Evolutionary conservation across 2,797 vertebrate genomes (phyloP), one percentile per base, ranked within the genome.

Genomic region (Chloroceryle inda): DNA sequence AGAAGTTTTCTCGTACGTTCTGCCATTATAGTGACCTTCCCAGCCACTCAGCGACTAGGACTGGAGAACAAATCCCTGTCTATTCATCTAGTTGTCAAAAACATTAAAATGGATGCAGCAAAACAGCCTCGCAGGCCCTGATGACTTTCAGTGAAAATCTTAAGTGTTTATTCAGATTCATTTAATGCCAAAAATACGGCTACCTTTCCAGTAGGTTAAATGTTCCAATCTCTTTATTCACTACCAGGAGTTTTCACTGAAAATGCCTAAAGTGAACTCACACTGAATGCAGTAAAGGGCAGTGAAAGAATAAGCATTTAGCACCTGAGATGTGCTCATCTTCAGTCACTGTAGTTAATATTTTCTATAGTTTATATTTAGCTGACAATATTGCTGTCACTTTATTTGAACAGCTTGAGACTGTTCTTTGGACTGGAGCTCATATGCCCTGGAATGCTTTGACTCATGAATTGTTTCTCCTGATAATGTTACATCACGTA

Each of bases 401-500:
- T 98, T 98, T 98, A 98, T 98, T 98, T 99, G 98, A 98, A 98
- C 98, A 98, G 98, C 98, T 98, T 98, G 99, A 98, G 98, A 98
- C 98, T 98, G 98, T 99, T 99, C 98, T 98, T 98, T 97, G 97
- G 96, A 98, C 98, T 97, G 90, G 94, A 98, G 98, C 99, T 99
- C 99, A 99, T 99, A 98, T 99, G 97, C 98, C 98, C 98, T 96
- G 99, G 99, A 99, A 99, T 99, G 99, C 98, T 99, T 99, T 98
- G 99, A 99, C 98, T 99, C 99, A 99, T 99, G 99, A 99, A 99
- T 99, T 99, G 99, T 99, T 99, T 99, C 99, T 98, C 74, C 98
- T 98, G 99, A 99, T 99, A 99, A 99, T 98, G 98, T 99, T 99
- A 99, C 99, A 99, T 98, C 98, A 98, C 98, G 98, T 99, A 99